These are phyloP conservation scores for Cyanoliseus patagonus DNA, from an alignment of 2,113 vertebrate genomes.

Conservation along the genomic window DNA sequence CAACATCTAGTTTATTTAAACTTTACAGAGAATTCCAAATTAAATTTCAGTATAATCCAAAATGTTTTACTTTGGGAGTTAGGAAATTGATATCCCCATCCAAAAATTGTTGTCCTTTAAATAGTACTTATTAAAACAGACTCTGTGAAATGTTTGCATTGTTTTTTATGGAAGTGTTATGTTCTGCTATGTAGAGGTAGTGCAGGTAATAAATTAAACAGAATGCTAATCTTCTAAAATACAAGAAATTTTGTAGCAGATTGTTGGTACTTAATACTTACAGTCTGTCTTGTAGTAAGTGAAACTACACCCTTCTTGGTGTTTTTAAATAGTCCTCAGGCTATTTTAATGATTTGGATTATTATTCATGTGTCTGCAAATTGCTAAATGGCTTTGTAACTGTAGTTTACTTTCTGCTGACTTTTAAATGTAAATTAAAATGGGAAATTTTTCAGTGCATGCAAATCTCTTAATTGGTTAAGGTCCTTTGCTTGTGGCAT, in stretches of 20 bases:
- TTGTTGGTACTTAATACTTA: background rate
- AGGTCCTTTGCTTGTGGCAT: background rate
- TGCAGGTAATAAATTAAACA: fast-evolving
- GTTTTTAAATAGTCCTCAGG: background rate
- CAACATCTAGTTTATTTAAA: background rate
- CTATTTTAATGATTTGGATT: background rate
- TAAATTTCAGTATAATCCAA: background rate
- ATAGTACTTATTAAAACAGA: background rate
- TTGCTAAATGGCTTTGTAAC: background rate
- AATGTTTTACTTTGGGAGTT: background rate
- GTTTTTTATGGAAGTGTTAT: background rate
- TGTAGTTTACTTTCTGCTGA: background rate
- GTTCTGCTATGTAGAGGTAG: background rate
- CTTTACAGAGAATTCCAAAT: background rate
- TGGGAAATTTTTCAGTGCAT: background rate
- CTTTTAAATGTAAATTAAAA: background rate
- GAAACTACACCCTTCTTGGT: background rate
- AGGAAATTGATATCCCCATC: background rate
- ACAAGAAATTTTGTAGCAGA: background rate
- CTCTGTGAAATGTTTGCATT: background rate
- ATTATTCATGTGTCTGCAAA: background rate
- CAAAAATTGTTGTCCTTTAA: background rate
- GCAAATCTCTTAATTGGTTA: background rate
- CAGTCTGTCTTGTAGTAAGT: background rate
- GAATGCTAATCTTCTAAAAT: background rate